Conservation (phyloP, 2,113 vertebrate species). For the Zosterops borbonicus region DNA sequence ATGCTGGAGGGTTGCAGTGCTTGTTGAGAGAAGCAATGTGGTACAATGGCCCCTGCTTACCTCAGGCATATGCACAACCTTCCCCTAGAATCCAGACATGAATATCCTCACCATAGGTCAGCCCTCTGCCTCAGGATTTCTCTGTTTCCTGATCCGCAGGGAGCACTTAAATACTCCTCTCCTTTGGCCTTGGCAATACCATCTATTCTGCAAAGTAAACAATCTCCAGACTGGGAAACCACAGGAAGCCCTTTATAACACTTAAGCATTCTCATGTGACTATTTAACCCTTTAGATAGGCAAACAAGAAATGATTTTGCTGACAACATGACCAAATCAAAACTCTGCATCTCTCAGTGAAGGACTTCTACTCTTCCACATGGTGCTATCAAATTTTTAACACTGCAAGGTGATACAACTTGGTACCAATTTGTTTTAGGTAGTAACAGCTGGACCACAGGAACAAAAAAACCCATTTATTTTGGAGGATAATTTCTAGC, state of each 20-base stretch:
- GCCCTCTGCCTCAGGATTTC: background rate
- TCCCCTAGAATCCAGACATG: background rate
- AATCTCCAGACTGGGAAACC: background rate
- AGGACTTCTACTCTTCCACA: background rate
- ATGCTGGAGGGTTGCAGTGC: background rate
- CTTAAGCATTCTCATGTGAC: background rate
- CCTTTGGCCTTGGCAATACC: background rate
- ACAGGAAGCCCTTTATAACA: background rate
- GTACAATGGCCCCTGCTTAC: background rate
- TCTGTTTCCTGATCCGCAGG: background rate
- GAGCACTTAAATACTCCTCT: background rate
- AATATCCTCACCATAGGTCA: background rate
- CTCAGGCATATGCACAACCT: background rate
- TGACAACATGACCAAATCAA: background rate
- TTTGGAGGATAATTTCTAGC: background rate
- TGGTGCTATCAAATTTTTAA: background rate
- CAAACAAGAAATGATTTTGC: background rate
- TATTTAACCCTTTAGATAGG: background rate
- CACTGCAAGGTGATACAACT: background rate
- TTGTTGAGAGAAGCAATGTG: background rate
- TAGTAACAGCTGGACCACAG: background rate
- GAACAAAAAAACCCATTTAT: fast-evolving
- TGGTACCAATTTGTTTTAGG: background rate
- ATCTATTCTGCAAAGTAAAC: background rate
- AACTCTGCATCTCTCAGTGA: background rate